Base-by-base conservation (phyloP, 2,888 invertebrate species). In the Poecilus cupreus region DNA sequence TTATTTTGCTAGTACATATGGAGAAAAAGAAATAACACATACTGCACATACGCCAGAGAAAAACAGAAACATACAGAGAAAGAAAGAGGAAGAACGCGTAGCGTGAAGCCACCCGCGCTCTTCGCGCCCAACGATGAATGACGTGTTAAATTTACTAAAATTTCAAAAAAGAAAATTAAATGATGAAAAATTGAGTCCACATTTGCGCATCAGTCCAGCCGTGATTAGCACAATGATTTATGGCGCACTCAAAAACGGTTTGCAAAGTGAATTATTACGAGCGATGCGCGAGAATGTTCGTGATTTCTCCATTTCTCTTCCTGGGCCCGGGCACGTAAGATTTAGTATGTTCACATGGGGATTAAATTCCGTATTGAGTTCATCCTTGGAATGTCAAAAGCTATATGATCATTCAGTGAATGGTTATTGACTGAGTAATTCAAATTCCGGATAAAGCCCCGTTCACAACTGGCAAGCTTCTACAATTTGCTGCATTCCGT, bases 181-280 rank as follows among this genome's bases (percentile, higher is more conserved):
- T 80, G 80, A 74, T 80, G 80, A 80, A 80, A 80, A 80, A 80
- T 80, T 80, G 80, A 80, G 80, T 26, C 54, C 74, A 80, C 80
- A 80, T 80, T 49, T 80, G 80, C 80, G 80, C 80, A 80, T 80
- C 80, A 80, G 72, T 80, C 57, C 54, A 24, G 26, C 74, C 43
- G 72, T 80, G 80, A 80, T 80, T 80, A 80, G 80, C 80, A 74
- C 80, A 57, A 80, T 80, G 80, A 80, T 80, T 80, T 80, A 80
- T 80, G 74, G 43, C 26, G 51, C 51, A 80, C 57, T 80, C 80
- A 80, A 74, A 80, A 74, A 39, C 49, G 68, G 49, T 68, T 68
- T 74, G 72, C 54, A 74, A 74, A 39, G 80, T 80, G 80, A 80
- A 80, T 80, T 80, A 80, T 80, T 80, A 46, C 72, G 43, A 54